Percentiles rank a stretch among this genome's conserved stretches.
These are phyloP conservation scores for Escarpia spicata DNA, from an alignment of 2,888 invertebrate species.

Conservation along the genomic window DNA sequence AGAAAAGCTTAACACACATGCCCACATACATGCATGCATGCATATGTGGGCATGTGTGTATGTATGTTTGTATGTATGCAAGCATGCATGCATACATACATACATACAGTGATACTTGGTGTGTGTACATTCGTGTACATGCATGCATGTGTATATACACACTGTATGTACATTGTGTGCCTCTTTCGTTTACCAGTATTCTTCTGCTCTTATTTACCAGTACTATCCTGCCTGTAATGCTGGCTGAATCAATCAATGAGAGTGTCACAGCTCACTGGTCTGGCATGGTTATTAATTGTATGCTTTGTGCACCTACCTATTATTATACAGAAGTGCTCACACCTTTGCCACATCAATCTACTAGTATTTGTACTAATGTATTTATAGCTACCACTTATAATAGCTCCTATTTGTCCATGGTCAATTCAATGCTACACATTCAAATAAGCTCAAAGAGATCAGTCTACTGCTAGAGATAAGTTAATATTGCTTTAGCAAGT, in stretches of 20 bases:
- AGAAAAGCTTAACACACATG: too few relatives aligned
- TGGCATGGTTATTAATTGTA: background rate
- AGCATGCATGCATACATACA: background rate
- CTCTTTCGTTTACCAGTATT: background rate
- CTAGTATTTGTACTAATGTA: background rate
- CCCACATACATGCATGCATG: too few relatives aligned
- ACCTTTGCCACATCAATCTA: background rate
- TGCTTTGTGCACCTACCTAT: constrained; percentile 3
- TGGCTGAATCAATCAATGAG: background rate
- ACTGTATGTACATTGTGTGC: background rate
- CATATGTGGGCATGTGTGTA: too few relatives aligned
- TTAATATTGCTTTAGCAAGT: background rate
- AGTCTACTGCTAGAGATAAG: background rate
- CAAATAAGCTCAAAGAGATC: background rate
- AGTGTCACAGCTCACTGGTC: background rate
- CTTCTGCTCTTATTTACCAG: background rate
- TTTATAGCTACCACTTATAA: background rate
- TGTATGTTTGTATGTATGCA: too few relatives aligned
- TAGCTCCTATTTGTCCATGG: background rate
- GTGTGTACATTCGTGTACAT: background rate
- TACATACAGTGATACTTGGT: background rate
- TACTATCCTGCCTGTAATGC: background rate
- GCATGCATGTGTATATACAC: background rate
- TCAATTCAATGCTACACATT: background rate
- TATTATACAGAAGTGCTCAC: background rate